These are phyloP conservation scores for Lasioglossum pauxillum DNA, from an alignment of 2,888 invertebrate species.

Conservation along the genomic window DNA sequence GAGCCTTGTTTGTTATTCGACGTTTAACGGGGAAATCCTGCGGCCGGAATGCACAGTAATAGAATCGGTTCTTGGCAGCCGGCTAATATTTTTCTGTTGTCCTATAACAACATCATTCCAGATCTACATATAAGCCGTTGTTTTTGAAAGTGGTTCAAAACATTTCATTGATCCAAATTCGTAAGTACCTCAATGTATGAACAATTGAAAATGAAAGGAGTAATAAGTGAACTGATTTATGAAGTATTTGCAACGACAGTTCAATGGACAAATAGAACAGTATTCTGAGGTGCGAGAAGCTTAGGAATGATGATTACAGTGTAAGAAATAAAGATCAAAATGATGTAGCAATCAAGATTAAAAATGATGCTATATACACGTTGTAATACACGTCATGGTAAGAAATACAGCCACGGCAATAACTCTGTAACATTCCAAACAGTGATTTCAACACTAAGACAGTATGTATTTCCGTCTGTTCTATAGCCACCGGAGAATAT, in stretches of 20 bases:
- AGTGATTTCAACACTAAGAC: background rate
- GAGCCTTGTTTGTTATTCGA: conserved; percentile 43
- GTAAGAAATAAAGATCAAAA: background rate
- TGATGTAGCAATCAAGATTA: conserved; percentile 1
- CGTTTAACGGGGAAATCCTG: background rate
- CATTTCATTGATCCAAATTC: too few species aligned
- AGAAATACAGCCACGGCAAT: background rate
- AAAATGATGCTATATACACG: background rate
- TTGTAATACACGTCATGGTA: background rate
- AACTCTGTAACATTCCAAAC: background rate
- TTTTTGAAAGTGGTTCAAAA: background rate
- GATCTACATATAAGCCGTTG: too few species aligned
- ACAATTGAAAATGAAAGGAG: background rate
- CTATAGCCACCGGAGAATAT: background rate
- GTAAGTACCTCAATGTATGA: too few species aligned
- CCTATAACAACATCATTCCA: background rate
- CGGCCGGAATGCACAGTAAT: background rate
- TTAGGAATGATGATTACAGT: too few species aligned
- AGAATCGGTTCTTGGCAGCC: conserved; percentile 4
- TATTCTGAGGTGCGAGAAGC: background rate
- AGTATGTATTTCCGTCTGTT: background rate
- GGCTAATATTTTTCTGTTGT: background rate
- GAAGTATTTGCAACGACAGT: background rate
- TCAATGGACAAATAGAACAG: background rate
- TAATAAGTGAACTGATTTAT: background rate